Evolutionary conservation across 2,113 vertebrate genomes (phyloP).

Genomic region (Typhlomys cinereus): DNA sequence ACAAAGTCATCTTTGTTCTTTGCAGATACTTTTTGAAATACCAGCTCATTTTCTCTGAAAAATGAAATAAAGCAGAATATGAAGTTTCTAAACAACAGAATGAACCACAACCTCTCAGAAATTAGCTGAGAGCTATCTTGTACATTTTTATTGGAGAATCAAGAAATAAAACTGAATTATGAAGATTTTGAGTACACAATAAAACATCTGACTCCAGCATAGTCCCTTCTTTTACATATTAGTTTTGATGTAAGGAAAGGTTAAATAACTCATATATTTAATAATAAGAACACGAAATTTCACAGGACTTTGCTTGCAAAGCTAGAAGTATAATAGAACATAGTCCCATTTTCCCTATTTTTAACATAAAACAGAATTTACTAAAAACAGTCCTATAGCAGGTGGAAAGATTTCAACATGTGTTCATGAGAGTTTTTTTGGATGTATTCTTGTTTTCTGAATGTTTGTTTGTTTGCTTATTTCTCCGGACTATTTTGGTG

Average conservation of each 20-base stretch:
- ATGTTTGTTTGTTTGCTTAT: neutral
- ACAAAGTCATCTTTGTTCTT: no score
- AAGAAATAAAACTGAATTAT: constrained; percentile 27
- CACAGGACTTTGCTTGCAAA: constrained; percentile 23
- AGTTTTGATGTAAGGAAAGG: neutral
- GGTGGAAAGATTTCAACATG: neutral
- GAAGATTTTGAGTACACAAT: neutral
- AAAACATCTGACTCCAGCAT: neutral
- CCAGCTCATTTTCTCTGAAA: neutral
- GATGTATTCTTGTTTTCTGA: neutral
- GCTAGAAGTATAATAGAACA: neutral
- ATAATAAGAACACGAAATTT: neutral
- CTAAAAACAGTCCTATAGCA: neutral
- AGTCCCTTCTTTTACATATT: constrained; percentile 7
- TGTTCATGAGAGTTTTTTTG: neutral
- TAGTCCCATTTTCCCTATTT: neutral
- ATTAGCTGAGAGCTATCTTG: neutral
- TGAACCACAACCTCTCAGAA: neutral
- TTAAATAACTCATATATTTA: neutral
- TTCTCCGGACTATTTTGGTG: neutral
- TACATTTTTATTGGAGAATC: neutral
- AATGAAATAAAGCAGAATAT: neutral
- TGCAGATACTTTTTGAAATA: neutral
- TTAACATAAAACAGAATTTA: constrained; percentile 35
- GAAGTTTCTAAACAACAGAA: neutral